Evolutionary conservation across 35 echinoderm and acorn worm species (phyloP), one percentile per base, ranked within the genome.

Genomic region (Holothuria glaberrima): DNA sequence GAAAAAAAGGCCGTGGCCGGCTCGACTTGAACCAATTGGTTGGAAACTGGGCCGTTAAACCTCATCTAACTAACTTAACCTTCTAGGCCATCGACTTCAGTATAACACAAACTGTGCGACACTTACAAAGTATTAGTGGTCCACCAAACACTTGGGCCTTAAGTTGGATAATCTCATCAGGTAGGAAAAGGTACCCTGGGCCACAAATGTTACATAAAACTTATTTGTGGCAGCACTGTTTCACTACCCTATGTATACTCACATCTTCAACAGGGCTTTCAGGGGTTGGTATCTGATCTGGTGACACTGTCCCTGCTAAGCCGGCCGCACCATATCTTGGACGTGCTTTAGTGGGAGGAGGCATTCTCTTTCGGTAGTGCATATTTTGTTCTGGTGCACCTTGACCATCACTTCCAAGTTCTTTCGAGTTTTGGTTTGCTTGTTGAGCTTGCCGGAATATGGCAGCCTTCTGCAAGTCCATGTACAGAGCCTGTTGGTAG

Each of bases 251-350:
- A 78, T 32, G 48, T 13, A n/a, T 41, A 73, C 83, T 91, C 30
- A 94, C 93, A 30, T 94, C 93, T 73, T 94, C 93, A 17, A 94
- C 79, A 65, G 78, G 61, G 35, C 90, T 91, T 56, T 91, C 91
- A 48, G 63, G 87, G 44, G 86, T 89, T 21, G 77, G 71, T 69
- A 94, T 94, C 56, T 94, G 89, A 22, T 82, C 54, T 14, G 77
- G 44, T 21, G 77, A 19, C 2, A 81, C 77, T 21, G 48, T 57
- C 20, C 90, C 90, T 48, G 73, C 85, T 4, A 46, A 5, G n/a
- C 56, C 61, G 41, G 87, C 63, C 5, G 59, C 81, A 14, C 88
- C 83, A n/a, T 89, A 91, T 38, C 74, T 76, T 58, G 33, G 59
- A n/a, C 90, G 66, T 45, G 93, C 70, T 58, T 62, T 61, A 24